Evolutionary conservation across 2,888 invertebrate genomes (phyloP).

Genomic region (Patella depressa): DNA sequence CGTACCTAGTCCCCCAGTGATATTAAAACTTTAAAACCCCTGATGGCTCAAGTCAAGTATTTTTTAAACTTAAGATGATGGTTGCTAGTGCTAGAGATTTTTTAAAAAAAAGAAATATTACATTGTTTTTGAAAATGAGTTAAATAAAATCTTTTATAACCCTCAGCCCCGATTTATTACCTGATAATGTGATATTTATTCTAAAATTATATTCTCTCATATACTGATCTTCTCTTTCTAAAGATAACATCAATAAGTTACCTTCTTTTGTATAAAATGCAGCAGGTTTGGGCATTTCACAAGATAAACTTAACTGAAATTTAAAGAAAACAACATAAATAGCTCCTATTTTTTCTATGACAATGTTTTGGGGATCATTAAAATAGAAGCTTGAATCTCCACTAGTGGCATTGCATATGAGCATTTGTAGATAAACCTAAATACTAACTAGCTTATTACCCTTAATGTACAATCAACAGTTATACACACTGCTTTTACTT

Average conservation of each 20-base stretch:
- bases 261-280: slow-evolving; percentile 26
- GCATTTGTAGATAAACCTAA: no score
- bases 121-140: not conserved
- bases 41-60: no score
- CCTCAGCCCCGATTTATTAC: slow-evolving; percentile 25
- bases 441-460: no score
- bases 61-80: not conserved
- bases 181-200: slow-evolving; percentile 42
- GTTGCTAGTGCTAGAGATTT: not conserved
- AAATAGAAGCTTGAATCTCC: no score
- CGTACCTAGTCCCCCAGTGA: no score
- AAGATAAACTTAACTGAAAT: slow-evolving; percentile 23
- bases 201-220: slow-evolving; percentile 43
- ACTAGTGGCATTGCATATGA: no score
- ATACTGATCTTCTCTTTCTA: slow-evolving; percentile 33
- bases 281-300: slow-evolving; percentile 29
- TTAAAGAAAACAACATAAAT: not conserved
- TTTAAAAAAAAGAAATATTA: not conserved
- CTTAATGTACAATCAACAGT: no score
- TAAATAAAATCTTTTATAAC: not conserved
- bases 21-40: no score
- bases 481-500: no score
- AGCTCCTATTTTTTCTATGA: no score
- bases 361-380: no score
- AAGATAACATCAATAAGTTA: slow-evolving; percentile 36